phyloP scores from a whole-genome alignment of 2,888 invertebrate genomes.

The Odontomyia ornata region DNA sequence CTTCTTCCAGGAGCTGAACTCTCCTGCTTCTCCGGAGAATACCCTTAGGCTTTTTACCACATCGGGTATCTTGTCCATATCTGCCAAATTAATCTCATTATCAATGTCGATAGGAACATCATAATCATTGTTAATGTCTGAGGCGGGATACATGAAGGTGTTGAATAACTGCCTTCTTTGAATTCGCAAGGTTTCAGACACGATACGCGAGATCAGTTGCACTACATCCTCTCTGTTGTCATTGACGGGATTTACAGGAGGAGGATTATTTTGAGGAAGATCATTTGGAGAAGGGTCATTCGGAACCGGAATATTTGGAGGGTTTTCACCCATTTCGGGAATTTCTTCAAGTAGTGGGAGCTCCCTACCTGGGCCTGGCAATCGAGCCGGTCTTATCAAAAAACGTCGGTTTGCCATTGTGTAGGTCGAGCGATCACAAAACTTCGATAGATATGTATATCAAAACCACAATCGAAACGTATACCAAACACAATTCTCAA shows the following conservation, averaged over 20 bases:
- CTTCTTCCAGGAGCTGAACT: constrained; percentile 34
- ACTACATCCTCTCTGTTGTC: not conserved
- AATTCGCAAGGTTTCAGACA: not conserved
- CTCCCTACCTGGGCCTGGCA: not conserved
- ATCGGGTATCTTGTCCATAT: not conserved
- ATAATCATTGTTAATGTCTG: not conserved
- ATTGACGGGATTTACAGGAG: not conserved
- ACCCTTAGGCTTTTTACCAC: constrained; percentile 29
- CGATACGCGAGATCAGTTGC: not conserved
- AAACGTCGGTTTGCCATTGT: not conserved
- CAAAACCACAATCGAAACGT: not conserved
- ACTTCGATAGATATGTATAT: not conserved
- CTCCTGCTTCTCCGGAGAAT: constrained; percentile 18
- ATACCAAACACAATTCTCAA: too few relatives aligned
- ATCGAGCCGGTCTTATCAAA: not conserved
- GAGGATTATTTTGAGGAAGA: not conserved
- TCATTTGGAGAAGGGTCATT: too few relatives aligned
- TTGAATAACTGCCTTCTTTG: constrained; percentile 6
- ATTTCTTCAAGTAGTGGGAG: not conserved
- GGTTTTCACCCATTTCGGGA: too few relatives aligned
- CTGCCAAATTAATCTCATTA: not conserved
- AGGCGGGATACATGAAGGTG: not conserved
- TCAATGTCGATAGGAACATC: not conserved
- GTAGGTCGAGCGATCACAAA: not conserved
- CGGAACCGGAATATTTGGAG: too few relatives aligned